These are phyloP conservation scores for Tachina lurida DNA, from an alignment of 2,888 invertebrate genomes.

Conservation along the genomic window DNA sequence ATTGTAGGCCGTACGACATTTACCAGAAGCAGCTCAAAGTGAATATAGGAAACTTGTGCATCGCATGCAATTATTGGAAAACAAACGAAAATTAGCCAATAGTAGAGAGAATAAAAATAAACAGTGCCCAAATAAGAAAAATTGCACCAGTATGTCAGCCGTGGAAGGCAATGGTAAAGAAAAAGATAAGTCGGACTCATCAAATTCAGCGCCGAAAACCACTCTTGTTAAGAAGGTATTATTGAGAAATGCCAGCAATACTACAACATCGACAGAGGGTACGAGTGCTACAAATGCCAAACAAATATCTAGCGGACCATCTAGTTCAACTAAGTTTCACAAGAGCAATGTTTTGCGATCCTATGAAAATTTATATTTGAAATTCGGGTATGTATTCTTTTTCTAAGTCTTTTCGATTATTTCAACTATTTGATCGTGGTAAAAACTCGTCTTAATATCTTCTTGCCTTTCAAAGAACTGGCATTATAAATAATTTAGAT, in stretches of 20 bases:
- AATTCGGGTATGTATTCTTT: slow-evolving; percentile 76
- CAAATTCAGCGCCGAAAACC: neutral
- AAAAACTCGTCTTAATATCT: neutral
- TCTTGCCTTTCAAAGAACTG: slow-evolving; percentile 63
- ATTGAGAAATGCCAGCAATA: slow-evolving; percentile 60
- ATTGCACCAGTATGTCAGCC: neutral
- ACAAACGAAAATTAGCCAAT: slow-evolving; percentile 73
- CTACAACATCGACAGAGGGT: neutral
- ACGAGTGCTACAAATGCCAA: neutral
- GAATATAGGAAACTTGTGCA: slow-evolving; percentile 81
- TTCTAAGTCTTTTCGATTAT: neutral
- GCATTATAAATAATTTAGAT: slow-evolving; percentile 79
- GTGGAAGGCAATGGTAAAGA: neutral
- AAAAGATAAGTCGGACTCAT: slow-evolving; percentile 31
- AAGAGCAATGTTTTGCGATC: slow-evolving; percentile 74
- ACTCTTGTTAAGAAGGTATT: slow-evolving; percentile 60
- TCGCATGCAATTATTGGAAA: slow-evolving; percentile 82
- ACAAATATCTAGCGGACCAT: slow-evolving; percentile 17
- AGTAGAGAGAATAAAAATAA: neutral
- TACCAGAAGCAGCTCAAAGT: slow-evolving; percentile 81
- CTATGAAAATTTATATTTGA: slow-evolving; percentile 79
- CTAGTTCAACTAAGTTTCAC: slow-evolving; percentile 71
- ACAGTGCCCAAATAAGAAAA: neutral
- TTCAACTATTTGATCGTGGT: neutral
- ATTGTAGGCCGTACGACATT: slow-evolving; percentile 81